A percentile compares a stretch with the other conserved stretches of the same genome.
Conservation (phyloP, 2,113 vertebrate species). For the Perca flavescens region DNA sequence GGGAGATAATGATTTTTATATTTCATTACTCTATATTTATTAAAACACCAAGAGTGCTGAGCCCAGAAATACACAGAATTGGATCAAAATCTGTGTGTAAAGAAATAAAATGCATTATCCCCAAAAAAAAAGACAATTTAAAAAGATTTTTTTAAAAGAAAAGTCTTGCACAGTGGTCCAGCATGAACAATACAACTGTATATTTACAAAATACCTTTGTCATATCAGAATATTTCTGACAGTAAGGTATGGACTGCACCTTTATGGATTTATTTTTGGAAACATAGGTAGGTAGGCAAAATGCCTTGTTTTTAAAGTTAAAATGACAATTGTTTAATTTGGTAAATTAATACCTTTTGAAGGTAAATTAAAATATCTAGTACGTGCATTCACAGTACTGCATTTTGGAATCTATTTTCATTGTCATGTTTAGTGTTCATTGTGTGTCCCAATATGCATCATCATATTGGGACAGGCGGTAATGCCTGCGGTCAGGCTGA, state of each 20-base stretch:
- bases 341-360: not conserved
- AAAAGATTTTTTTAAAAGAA: not conserved
- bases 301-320: not conserved
- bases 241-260: not conserved
- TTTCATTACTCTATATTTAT: constrained; percentile 3
- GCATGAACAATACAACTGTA: not conserved
- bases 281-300: not conserved
- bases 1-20: not conserved
- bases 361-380: not conserved
- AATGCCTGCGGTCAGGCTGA: not conserved
- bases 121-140: not conserved
- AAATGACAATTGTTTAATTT: not conserved
- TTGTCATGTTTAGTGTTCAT: not conserved
- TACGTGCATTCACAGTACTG: not conserved
- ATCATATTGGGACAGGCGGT: not conserved
- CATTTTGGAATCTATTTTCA: not conserved
- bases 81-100: not conserved
- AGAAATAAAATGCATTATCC: constrained; percentile 1
- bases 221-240: not conserved
- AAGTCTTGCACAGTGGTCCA: not conserved
- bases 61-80: not conserved
- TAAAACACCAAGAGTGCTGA: constrained; percentile 5
- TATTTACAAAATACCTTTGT: not conserved
- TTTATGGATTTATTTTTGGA: not conserved
- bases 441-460: not conserved